Evolutionary conservation across 2,113 vertebrate genomes (phyloP), one percentile per base, ranked within the genome.

Genomic region (Ibidorhyncha struthersii): DNA sequence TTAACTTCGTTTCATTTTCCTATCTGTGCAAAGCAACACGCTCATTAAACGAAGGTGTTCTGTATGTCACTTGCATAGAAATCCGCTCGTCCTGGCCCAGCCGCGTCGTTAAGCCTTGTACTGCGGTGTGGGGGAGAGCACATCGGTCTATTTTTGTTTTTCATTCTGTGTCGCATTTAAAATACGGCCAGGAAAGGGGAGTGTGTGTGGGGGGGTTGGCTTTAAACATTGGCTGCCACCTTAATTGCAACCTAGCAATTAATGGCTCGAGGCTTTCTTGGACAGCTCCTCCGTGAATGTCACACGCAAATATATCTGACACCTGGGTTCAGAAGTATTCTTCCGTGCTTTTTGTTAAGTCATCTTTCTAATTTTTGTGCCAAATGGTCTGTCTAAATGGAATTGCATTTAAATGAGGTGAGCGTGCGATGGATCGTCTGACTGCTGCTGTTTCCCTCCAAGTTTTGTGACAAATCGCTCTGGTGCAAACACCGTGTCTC

Each of bases 331-430:
- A 56, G 81, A 56, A 82, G 40, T 59, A 30, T 91, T 78, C 77
- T 86, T 50, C 69, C 0, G 0, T 58, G 91, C 69, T 91, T 96
- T 97, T 86, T 91, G 91, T 87, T 32, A 82, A 97, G 91, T 96
- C 96, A 95, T 84, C 91, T 89, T 49, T 56, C 86, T 84, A 36
- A 22, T 55, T 86, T 45, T 32, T n/a, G 65, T 85, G 93, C 91
- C 97, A 96, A 91, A 80, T 40, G 70, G 26, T 47, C 89, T 87
- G 93, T 74, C 62, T 94, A 72, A 94, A 95, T 93, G 43, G 91
- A 93, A 95, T 89, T 89, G 86, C 91, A 86, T 96, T 96, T 84
- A 32, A 79, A 91, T 58, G 94, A 96, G 91, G 86, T 82, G 96
- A 96, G 61, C 3, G 56, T 19, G 73, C 14, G 4, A 79, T 65